phyloP scores from a whole-genome alignment of 2,888 invertebrate species.

The Parasteatoda lunata region DNA sequence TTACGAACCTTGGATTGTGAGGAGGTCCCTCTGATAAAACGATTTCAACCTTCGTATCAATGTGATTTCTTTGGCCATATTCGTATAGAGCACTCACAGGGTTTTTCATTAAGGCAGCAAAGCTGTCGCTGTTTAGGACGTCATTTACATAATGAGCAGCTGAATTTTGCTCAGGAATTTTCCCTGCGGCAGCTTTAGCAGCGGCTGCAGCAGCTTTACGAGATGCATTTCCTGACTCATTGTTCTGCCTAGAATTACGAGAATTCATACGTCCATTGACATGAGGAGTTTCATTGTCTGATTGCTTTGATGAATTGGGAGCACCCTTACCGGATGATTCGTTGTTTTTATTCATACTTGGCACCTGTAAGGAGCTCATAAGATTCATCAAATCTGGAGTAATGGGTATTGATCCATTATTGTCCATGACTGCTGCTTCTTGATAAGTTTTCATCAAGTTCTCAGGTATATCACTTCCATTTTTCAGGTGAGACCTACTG shows the following conservation, averaged over 20 bases:
- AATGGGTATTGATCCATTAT: conserved; percentile 25
- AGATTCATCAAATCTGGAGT: conserved; percentile 55
- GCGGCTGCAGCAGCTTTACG: conserved; percentile 48
- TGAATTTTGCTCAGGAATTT: conserved; percentile 63
- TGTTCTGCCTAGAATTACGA: conserved; percentile 47
- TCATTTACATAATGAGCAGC: conserved; percentile 67
- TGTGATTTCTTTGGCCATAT: conserved; percentile 74
- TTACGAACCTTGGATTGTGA: conserved; percentile 74
- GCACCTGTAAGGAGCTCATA: conserved; percentile 60
- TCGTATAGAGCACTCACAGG: conserved; percentile 75
- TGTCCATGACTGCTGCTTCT: conserved; percentile 37
- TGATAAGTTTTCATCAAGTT: conserved; percentile 54
- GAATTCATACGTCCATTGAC: conserved; percentile 54
- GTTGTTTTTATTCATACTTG: conserved; percentile 60
- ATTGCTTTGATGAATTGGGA: conserved; percentile 43
- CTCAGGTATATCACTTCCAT: conserved; percentile 40
- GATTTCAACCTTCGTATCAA: conserved; percentile 73
- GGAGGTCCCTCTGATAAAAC: conserved; percentile 73
- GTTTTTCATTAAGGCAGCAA: conserved; percentile 74
- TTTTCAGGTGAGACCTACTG: conserved; percentile 54
- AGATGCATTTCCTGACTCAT: conserved; percentile 40
- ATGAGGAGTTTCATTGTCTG: conserved; percentile 42
- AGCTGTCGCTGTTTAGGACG: conserved; percentile 71
- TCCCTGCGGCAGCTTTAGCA: conserved; percentile 43
- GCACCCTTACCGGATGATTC: conserved; percentile 44